Evolutionary conservation across 2,113 vertebrate species (phyloP).

Genomic region (Neofelis nebulosa): DNA sequence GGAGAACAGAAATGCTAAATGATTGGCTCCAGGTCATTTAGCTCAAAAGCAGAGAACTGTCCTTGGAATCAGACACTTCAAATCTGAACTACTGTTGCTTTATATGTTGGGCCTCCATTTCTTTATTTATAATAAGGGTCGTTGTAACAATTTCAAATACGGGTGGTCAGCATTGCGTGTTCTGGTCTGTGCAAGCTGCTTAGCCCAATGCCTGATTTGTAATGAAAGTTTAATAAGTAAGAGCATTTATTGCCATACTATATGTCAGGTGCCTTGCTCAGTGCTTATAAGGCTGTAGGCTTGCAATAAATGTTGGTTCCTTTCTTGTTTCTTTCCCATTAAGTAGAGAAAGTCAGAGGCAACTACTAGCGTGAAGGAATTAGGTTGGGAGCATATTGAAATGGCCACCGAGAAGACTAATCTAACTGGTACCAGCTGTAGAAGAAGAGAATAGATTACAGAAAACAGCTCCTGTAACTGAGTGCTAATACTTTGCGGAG

Average conservation of each 20-base stretch:
- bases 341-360: conserved; percentile 18
- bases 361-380: background rate
- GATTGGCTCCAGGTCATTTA: background rate
- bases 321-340: background rate
- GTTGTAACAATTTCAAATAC: background rate
- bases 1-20: background rate
- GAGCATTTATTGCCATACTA: no score
- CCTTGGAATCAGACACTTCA: background rate
- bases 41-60: background rate
- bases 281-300: background rate
- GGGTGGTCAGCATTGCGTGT: background rate
- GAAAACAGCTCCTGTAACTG: background rate
- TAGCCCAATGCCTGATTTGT: background rate
- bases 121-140: background rate
- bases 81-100: background rate
- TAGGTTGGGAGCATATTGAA: background rate
- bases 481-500: background rate
- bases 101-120: background rate
- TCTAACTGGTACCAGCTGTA: background rate
- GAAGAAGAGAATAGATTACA: background rate
- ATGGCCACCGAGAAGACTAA: background rate
- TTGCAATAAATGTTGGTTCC: background rate
- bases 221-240: background rate
- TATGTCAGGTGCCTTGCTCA: no score
- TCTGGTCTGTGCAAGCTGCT: background rate